Percentiles rank a stretch among this genome's conserved stretches.
Evolutionary conservation across 37 sponge, comb jelly and placozoan genomes (phyloP).

Genomic region (Halichondria panicea): DNA sequence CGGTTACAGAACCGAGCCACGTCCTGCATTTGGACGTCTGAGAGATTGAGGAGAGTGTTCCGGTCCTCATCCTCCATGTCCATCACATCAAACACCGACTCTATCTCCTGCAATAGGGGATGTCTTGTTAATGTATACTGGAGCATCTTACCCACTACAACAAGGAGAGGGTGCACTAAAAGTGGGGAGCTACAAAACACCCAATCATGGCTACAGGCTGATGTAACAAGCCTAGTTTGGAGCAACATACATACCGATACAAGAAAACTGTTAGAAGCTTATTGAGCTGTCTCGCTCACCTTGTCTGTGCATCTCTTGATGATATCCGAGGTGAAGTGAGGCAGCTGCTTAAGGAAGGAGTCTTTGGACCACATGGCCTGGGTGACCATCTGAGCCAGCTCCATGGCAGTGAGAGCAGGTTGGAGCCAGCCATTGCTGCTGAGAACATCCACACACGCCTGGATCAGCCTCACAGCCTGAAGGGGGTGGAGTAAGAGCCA

Average conservation of each 20-base stretch:
- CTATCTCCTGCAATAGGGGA: constrained; percentile 57
- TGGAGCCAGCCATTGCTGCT: constrained; percentile 97
- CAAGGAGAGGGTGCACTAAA: too few species aligned
- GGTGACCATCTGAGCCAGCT: constrained; percentile 97
- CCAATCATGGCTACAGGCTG: too few species aligned
- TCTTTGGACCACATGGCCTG: constrained; percentile 99
- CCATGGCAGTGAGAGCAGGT: constrained; percentile 98
- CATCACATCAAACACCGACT: constrained; percentile 97
- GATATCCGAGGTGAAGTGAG: constrained; percentile 91
- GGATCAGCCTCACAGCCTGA: constrained; percentile 90
- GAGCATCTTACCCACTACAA: neutral
- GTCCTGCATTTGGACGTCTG: constrained; percentile 94
- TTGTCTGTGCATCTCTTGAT: constrained; percentile 88
- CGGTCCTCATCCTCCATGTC: constrained; percentile 96
- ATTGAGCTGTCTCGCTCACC: too few species aligned
- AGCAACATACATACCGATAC: neutral
- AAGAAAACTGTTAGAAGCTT: neutral
- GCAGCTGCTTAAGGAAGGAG: constrained; percentile 98
- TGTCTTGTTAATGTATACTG: neutral
- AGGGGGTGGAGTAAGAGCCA: too few species aligned
- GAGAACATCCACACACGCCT: constrained; percentile 98
- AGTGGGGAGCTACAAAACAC: too few species aligned
- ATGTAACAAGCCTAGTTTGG: neutral
- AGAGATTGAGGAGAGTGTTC: constrained; percentile 71
- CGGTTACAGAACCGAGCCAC: constrained; percentile 96